Evolutionary conservation across 2,888 invertebrate species (phyloP).

Genomic region (Ophioninae sp.): DNA sequence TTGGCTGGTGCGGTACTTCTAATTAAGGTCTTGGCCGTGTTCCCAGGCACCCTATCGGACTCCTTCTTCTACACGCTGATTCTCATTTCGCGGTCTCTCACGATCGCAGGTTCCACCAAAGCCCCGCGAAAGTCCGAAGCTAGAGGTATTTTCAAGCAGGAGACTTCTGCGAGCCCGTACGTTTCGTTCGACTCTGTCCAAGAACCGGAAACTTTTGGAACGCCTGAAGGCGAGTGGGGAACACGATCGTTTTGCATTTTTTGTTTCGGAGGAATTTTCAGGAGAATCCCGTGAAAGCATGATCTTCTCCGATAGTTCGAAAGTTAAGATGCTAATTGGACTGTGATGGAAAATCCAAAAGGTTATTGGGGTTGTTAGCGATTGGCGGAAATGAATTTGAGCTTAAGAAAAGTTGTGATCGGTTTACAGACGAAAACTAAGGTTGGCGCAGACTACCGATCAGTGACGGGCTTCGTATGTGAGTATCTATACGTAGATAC

Average conservation of each 20-base stretch:
- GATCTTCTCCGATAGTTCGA: not conserved
- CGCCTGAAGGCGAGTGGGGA: not conserved
- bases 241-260: not conserved
- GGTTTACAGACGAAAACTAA: too few species aligned
- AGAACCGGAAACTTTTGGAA: not conserved
- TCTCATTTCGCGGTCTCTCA: not conserved
- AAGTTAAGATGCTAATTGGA: not conserved
- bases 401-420: too few species aligned
- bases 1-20: slow-evolving; percentile 52
- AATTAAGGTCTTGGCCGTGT: slow-evolving; percentile 59
- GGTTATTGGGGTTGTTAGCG: not conserved
- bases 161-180: not conserved
- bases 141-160: slow-evolving; percentile 2
- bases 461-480: too few species aligned
- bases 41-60: slow-evolving; percentile 43
- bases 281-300: not conserved
- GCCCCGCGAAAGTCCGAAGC: slow-evolving; percentile 9
- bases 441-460: too few species aligned
- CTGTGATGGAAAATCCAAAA: not conserved
- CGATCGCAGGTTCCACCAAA: slow-evolving; percentile 18
- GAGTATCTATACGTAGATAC: too few species aligned
- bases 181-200: not conserved
- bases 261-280: not conserved
- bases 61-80: slow-evolving; percentile 5
- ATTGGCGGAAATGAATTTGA: not conserved